Base-by-base conservation (phyloP, 1,140 invertebrate species). In the Maniola jurtina region DNA sequence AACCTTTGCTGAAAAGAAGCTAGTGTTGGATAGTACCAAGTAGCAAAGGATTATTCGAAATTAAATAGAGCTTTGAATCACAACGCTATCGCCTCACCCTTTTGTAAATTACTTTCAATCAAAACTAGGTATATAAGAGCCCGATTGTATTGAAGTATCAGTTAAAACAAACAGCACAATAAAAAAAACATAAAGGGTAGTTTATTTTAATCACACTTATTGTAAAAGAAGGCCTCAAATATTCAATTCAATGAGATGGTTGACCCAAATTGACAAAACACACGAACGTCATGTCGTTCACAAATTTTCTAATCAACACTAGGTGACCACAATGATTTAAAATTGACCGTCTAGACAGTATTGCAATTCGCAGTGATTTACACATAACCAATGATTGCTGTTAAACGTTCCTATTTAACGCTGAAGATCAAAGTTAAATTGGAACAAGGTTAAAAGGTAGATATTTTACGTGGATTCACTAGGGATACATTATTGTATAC, bases 281-380 rank as follows among this genome's bases (percentile, higher is more conserved):
- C 63, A 62, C 66, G 69, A 74, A 69, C 72, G 76, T 66, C 67
- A 75, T 52, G 50, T 40, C 62, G 68, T 76, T 68, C 68, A 71
- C 80, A 80, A 83, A 83, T 80, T 84, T 83, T 71, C 70, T 76
- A 84, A 81, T 83, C 76, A 80, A 73, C 71, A 64, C 58, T 70
- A 70, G 69, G 73, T 77, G 75, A 72, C 72, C 66, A 71, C 73
- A 81, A 82, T 75, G 55, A 70, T 66, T 70, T 73, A 69, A 75
- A 84, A 86, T 84, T 83, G 83, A 78, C 33, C 61, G 85, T 88
- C 85, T 86, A 88, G 85, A 88, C 85, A 66, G 50, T 33, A 54
- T 58, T 64, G 65, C 67, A 81, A 81, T 85, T 76, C 67, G 68
- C 62, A 68, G 70, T 83, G 65, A 76, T 81, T 79, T 79, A 74